phyloP scores from a whole-genome alignment of 2,797 vertebrate genomes.

The Zalophus californianus region DNA sequence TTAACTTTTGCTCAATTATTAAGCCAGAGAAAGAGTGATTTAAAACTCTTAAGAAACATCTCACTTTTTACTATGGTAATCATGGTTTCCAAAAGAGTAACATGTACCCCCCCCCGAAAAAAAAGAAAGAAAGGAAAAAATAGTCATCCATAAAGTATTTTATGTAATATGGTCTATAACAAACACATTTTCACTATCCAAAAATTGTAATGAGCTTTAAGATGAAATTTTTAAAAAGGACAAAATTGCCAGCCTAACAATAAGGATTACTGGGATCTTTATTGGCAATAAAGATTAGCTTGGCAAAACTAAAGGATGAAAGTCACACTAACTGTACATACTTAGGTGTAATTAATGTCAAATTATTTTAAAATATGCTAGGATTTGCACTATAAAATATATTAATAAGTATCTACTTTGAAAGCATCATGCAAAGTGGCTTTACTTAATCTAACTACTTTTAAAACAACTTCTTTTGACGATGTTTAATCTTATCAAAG shows the following conservation, averaged over 20 bases:
- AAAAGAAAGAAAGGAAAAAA: neutral
- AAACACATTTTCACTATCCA: neutral
- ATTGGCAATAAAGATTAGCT: neutral
- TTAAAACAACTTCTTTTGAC: slow-evolving; percentile 39
- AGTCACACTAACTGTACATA: neutral
- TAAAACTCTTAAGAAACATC: neutral
- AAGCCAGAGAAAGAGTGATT: neutral
- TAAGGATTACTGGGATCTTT: neutral
- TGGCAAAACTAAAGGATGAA: neutral
- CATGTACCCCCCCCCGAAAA: neutral
- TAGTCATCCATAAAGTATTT: neutral
- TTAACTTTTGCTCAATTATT: neutral
- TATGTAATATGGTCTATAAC: neutral
- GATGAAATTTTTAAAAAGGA: neutral
- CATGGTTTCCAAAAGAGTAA: neutral
- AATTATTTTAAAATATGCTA: slow-evolving; percentile 18
- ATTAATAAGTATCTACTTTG: neutral
- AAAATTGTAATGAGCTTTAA: neutral
- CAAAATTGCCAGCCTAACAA: neutral
- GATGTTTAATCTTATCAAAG: slow-evolving; percentile 46
- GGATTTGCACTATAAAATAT: neutral
- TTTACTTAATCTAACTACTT: slow-evolving; percentile 27
- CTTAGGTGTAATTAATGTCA: neutral
- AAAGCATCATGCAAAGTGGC: neutral
- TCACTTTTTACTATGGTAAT: neutral